Conservation (phyloP, 2,113 vertebrate species). For the Equus przewalskii region DNA sequence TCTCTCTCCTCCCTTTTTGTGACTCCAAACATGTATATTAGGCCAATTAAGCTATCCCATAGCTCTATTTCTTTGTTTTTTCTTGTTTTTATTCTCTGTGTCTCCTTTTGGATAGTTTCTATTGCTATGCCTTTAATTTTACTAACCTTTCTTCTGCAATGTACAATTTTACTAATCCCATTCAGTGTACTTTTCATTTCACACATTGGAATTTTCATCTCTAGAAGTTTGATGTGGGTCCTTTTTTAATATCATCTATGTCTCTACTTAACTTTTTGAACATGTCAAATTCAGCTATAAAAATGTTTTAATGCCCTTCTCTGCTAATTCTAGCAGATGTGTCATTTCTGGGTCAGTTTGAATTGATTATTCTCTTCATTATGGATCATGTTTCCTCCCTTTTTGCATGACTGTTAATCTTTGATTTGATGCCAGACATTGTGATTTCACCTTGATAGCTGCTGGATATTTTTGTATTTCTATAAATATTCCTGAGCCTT, state of each 20-base stretch:
- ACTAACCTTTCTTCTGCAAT: not conserved
- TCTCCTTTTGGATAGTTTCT: slow-evolving; percentile 38
- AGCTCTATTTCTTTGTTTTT: not conserved
- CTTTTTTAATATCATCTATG: not conserved
- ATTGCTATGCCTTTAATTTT: slow-evolving; percentile 3
- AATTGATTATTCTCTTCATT: not conserved
- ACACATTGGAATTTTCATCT: not conserved
- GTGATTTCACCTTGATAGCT: slow-evolving; percentile 40
- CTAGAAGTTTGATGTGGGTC: not conserved
- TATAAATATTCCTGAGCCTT: slow-evolving; percentile 56
- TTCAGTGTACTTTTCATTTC: not conserved
- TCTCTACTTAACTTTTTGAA: not conserved
- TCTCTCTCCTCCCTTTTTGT: not conserved
- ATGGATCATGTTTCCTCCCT: not conserved
- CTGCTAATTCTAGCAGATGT: slow-evolving; percentile 25
- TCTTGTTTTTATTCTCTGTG: not conserved
- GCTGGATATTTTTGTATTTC: slow-evolving; percentile 42
- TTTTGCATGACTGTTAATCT: not conserved
- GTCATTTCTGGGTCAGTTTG: slow-evolving; percentile 1
- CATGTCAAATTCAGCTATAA: not conserved
- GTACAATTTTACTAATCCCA: not conserved
- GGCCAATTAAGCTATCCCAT: not conserved
- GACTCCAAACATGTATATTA: not conserved
- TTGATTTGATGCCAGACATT: slow-evolving; percentile 53
- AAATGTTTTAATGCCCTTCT: not conserved